Evolutionary conservation across 2,113 vertebrate genomes (phyloP).

Genomic region (Dunckerocampus dactyliophorus): DNA sequence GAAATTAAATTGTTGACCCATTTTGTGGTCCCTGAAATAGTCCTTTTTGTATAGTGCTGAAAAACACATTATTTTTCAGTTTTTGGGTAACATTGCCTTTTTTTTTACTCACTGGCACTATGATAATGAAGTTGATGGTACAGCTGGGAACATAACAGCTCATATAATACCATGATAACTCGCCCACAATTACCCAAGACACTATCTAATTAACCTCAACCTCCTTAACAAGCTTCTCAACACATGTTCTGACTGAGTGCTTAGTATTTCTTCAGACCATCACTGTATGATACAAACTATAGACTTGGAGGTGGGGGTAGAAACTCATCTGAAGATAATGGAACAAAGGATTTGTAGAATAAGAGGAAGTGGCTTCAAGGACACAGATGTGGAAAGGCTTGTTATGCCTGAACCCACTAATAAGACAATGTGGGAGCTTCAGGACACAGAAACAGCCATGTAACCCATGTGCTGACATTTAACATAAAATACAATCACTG

Average conservation of each 20-base stretch:
- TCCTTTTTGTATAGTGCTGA: no score
- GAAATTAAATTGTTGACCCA: no score
- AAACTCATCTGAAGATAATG: conserved; percentile 12
- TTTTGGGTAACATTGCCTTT: no score
- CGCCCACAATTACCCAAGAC: no score
- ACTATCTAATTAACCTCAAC: no score
- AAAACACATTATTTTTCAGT: no score
- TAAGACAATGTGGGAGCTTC: no score
- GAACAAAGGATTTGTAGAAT: not conserved
- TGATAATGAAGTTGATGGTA: no score
- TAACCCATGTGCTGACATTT: conserved; percentile 16
- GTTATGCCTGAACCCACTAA: conserved; percentile 8
- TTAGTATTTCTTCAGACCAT: conserved; percentile 37
- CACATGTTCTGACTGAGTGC: conserved; percentile 37
- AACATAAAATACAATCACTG: conserved; percentile 21
- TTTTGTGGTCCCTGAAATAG: no score
- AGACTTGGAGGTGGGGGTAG: conserved; percentile 8
- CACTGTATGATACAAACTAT: conserved; percentile 27
- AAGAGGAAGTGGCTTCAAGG: conserved; percentile 5
- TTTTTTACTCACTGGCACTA: no score
- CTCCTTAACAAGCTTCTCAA: conserved; percentile 7
- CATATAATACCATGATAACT: no score
- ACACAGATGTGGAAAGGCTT: conserved; percentile 1
- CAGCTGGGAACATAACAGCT: no score
- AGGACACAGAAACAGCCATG: conserved; percentile 1